A percentile compares a stretch with the other conserved stretches of the same genome.
phyloP scores from a whole-genome alignment of 2,888 invertebrate genomes.

The Thecophora atra region DNA sequence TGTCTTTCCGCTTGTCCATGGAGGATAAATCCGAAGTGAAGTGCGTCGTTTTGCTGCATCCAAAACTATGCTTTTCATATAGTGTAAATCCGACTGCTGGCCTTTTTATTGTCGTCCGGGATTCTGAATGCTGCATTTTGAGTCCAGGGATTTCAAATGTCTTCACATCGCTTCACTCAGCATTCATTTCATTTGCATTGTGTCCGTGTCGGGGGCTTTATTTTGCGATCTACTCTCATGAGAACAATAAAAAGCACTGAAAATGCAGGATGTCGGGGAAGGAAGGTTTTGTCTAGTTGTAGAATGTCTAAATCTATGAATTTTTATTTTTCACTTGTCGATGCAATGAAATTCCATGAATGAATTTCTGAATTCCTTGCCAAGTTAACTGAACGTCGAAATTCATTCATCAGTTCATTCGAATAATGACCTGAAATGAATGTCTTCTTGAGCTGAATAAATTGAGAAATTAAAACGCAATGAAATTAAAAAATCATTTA shows the following conservation, averaged over 20 bases:
- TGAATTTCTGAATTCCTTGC: neutral
- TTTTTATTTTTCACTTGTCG: neutral
- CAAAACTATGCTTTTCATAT: neutral
- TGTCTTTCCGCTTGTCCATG: neutral
- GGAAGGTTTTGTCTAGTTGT: neutral
- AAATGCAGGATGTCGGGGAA: neutral
- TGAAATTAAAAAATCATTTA: neutral
- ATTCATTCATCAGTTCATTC: too few relatives aligned
- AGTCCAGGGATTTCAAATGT: slow-evolving; percentile 27
- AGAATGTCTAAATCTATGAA: neutral
- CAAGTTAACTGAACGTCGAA: too few relatives aligned
- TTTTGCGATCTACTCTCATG: too few relatives aligned
- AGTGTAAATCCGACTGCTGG: neutral
- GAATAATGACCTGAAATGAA: too few relatives aligned
- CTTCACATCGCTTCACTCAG: slow-evolving; percentile 17
- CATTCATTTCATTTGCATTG: slow-evolving; percentile 17
- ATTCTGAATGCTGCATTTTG: neutral
- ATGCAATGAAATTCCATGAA: neutral
- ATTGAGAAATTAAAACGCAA: too few relatives aligned
- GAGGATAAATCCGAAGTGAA: neutral
- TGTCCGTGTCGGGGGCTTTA: too few relatives aligned
- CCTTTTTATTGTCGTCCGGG: neutral
- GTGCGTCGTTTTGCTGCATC: neutral
- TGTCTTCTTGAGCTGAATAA: too few relatives aligned
- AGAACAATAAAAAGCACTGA: too few relatives aligned